Conservation (phyloP, 2,113 vertebrate genomes). For the Phaetusa simplex region DNA sequence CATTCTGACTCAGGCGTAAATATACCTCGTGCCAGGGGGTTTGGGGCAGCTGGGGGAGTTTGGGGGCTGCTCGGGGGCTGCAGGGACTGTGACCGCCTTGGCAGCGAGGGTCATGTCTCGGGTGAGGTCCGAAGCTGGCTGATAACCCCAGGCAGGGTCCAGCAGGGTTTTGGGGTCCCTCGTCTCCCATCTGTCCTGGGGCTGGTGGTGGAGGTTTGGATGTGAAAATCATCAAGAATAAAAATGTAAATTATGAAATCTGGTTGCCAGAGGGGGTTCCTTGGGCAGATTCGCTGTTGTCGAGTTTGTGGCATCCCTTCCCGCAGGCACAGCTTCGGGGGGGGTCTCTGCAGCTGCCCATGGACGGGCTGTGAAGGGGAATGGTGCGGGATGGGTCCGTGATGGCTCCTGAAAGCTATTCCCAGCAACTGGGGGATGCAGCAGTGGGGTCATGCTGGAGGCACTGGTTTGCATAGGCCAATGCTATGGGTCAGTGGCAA, state of each 20-base stretch:
- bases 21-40: not conserved
- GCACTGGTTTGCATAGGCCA: not conserved
- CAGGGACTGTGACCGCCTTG: not conserved
- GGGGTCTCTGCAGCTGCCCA: not conserved
- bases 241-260: not conserved
- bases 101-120: not conserved
- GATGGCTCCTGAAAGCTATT: not conserved
- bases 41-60: not conserved
- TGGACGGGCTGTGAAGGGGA: not conserved
- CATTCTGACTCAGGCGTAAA: slow-evolving; percentile 61
- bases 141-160: not conserved
- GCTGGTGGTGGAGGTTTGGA: not conserved
- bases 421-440: not conserved
- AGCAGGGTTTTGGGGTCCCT: not conserved
- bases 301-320: not conserved
- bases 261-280: not conserved
- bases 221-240: not conserved
- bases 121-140: not conserved
- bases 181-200: not conserved
- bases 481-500: rapidly evolving
- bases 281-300: not conserved
- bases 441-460: not conserved
- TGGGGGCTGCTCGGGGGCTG: not conserved
- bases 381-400: not conserved
- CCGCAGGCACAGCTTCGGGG: rapidly evolving